Percentiles rank a stretch among this genome's conserved stretches.
These are phyloP conservation scores for Oscheius sp. DNA, from an alignment of 1,140 invertebrate genomes.

Conservation along the genomic window DNA sequence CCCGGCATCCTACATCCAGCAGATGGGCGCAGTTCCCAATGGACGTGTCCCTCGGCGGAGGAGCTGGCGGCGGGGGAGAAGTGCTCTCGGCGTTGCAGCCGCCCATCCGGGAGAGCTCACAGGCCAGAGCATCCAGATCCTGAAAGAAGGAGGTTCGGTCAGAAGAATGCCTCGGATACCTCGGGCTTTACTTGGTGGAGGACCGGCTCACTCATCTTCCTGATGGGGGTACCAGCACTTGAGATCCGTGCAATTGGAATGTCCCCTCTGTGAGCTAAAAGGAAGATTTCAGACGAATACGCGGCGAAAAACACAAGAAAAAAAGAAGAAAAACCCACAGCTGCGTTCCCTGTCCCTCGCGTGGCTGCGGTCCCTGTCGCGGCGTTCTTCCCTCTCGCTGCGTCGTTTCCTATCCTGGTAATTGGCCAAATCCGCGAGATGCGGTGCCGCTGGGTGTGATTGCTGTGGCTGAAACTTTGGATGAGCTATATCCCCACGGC, in stretches of 20 bases:
- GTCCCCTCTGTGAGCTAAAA: slow-evolving; percentile 4
- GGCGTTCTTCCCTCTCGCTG: slow-evolving; percentile 39
- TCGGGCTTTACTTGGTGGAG: slow-evolving; percentile 49
- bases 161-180: too few species aligned
- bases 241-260: slow-evolving; percentile 29
- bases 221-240: slow-evolving; percentile 37
- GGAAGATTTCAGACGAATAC: neutral
- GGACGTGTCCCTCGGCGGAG: slow-evolving; percentile 66
- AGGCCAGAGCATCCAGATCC: slow-evolving; percentile 55
- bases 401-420: slow-evolving; percentile 53
- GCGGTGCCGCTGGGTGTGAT: slow-evolving; percentile 51
- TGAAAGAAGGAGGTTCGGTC: too few species aligned
- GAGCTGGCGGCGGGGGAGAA: slow-evolving; percentile 70
- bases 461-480: slow-evolving; percentile 35
- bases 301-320: too few species aligned
- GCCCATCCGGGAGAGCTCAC: slow-evolving; percentile 54
- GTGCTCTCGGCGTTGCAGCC: slow-evolving; percentile 17
- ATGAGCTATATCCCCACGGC: neutral
- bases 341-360: slow-evolving; percentile 45
- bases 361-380: slow-evolving; percentile 31
- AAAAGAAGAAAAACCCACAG: neutral
- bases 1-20: neutral
- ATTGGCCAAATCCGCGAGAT: slow-evolving; percentile 51
- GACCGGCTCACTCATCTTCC: slow-evolving; percentile 56
- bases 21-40: slow-evolving; percentile 27